phyloP scores from a whole-genome alignment of 2,888 invertebrate genomes.

The Neoscelio sp. region DNA sequence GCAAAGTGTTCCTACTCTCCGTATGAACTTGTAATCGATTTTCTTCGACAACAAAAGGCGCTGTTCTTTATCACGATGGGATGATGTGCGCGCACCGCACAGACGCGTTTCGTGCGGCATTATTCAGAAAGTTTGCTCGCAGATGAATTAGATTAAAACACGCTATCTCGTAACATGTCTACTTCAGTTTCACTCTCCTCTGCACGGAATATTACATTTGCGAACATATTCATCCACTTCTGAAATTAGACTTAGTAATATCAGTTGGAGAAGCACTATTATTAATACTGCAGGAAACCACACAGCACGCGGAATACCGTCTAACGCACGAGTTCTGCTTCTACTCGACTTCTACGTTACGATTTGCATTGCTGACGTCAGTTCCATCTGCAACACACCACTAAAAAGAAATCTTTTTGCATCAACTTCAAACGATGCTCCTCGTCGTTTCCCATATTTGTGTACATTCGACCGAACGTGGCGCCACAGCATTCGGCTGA shows the following conservation, averaged over 20 bases:
- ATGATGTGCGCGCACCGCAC: conserved; percentile 32
- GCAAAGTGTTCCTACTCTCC: conserved; percentile 16
- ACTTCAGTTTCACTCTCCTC: conserved; percentile 54
- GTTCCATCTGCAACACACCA: conserved; percentile 43
- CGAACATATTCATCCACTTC: conserved; percentile 70
- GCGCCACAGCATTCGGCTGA: conserved; percentile 8
- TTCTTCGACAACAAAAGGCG: conserved; percentile 58
- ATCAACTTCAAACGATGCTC: conserved; percentile 40
- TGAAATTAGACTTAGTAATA: conserved; percentile 74
- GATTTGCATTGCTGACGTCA: conserved; percentile 72
- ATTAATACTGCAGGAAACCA: conserved; percentile 73
- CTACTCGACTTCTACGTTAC: conserved; percentile 61
- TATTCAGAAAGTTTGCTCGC: conserved; percentile 65
- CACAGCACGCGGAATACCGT: conserved; percentile 68
- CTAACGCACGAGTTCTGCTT: conserved; percentile 55
- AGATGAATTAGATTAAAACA: conserved; percentile 66
- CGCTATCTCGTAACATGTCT: conserved; percentile 62
- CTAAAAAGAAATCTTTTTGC: conserved; percentile 52
- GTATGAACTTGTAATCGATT: conserved; percentile 57
- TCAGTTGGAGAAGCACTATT: conserved; percentile 68
- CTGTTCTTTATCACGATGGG: conserved; percentile 50
- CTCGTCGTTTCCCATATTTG: conserved; percentile 18
- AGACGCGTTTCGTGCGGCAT: conserved; percentile 47
- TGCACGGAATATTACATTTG: conserved; percentile 61
- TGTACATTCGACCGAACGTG: conserved; percentile 3